Conservation (phyloP, 92 coral and sea anemone species). For the Scolanthus callimorphus region DNA sequence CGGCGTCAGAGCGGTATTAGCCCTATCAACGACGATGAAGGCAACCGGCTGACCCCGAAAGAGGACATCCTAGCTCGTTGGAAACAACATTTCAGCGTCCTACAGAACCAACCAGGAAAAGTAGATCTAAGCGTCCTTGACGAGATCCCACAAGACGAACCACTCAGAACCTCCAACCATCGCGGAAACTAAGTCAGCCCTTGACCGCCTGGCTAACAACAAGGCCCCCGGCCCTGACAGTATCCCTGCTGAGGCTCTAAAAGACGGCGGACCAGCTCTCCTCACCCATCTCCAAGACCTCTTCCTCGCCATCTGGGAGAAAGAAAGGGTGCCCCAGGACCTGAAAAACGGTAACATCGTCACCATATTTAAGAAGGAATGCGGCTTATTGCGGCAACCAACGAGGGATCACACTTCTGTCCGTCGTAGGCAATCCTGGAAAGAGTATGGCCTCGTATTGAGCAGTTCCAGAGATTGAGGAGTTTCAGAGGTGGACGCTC, state of each 20-base stretch:
- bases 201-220: neutral
- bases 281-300: neutral
- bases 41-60: slow-evolving; percentile 1
- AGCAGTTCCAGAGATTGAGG: too few relatives aligned
- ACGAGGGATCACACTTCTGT: slow-evolving; percentile 14
- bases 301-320: slow-evolving; percentile 5
- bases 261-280: neutral
- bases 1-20: neutral
- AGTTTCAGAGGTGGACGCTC: too few relatives aligned
- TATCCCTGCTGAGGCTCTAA: neutral
- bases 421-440: slow-evolving; percentile 4
- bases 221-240: slow-evolving; percentile 3
- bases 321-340: slow-evolving; percentile 21
- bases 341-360: slow-evolving; percentile 22
- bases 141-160: too few relatives aligned
- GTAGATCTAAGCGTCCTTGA: neutral
- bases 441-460: too few relatives aligned
- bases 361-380: slow-evolving; percentile 28
- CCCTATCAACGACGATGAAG: neutral
- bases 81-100: slow-evolving; percentile 10
- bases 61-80: slow-evolving; percentile 4
- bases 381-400: slow-evolving; percentile 13
- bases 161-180: too few relatives aligned
- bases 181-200: too few relatives aligned
- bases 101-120: slow-evolving; percentile 10